Percentiles rank a stretch among this genome's conserved stretches.
Conservation (phyloP, 2,888 invertebrate genomes). For the Eudasyphora cyanicolor region DNA sequence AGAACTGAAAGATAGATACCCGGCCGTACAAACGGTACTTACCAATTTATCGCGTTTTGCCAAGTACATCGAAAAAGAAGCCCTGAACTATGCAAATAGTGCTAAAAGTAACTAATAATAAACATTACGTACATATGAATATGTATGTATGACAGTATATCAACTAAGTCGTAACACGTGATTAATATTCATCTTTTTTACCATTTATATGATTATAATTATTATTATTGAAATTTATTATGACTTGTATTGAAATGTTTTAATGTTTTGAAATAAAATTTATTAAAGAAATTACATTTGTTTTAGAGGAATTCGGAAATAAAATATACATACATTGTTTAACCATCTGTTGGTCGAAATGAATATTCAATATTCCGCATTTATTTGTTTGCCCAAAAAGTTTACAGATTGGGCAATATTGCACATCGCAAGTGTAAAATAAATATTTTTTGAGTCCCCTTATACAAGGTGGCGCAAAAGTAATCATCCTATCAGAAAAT, state of each 20-base stretch:
- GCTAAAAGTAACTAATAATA: slow-evolving; percentile 14
- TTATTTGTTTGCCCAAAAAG: too few relatives aligned
- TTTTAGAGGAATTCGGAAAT: background rate
- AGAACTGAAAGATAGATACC: slow-evolving; percentile 84
- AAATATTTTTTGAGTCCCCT: too few relatives aligned
- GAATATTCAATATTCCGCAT: too few relatives aligned
- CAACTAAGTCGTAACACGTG: background rate
- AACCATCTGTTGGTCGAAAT: too few relatives aligned
- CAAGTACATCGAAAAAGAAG: slow-evolving; percentile 81
- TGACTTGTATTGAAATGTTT: background rate
- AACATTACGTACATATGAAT: background rate
- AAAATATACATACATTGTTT: too few relatives aligned
- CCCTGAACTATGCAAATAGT: slow-evolving; percentile 59
- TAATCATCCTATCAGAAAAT: too few relatives aligned
- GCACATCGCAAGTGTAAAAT: too few relatives aligned
- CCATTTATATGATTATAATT: background rate
- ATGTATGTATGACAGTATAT: background rate
- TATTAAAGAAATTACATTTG: background rate
- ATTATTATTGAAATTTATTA: background rate
- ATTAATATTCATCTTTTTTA: background rate
- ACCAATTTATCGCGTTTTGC: slow-evolving; percentile 87
- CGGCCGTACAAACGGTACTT: slow-evolving; percentile 86
- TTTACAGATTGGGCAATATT: too few relatives aligned
- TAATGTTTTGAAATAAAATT: background rate
- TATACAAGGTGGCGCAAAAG: too few relatives aligned